Evolutionary conservation across 2,797 vertebrate genomes (phyloP).

Genomic region (Notamacropus eugenii): DNA sequence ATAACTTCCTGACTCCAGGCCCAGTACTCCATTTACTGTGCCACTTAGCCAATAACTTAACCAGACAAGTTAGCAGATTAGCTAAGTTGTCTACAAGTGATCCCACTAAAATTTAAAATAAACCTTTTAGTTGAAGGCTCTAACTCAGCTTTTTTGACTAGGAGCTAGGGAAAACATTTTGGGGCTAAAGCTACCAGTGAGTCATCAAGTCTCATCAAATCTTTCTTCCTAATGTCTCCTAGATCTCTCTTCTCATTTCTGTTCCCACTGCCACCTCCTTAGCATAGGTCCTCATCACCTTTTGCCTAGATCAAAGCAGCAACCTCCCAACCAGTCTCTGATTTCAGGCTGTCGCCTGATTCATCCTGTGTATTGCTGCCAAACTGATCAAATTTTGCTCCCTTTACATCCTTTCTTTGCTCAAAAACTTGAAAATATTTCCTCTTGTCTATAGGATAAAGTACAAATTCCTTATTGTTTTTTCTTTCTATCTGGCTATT

Average conservation of each 20-base stretch:
- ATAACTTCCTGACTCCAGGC: neutral
- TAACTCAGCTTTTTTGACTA: neutral
- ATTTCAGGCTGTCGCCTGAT: constrained; percentile 1
- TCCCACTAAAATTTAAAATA: neutral
- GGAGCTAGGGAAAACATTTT: neutral
- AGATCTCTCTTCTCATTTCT: constrained; percentile 18
- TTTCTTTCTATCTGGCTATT: neutral
- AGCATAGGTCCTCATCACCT: neutral
- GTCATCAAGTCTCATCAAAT: neutral
- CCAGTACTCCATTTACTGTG: neutral
- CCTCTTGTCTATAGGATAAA: neutral
- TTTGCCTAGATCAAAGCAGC: neutral
- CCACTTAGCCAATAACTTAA: neutral
- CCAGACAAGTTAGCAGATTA: neutral
- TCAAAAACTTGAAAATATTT: neutral
- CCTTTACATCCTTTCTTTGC: neutral
- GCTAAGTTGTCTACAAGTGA: neutral
- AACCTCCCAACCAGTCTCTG: neutral
- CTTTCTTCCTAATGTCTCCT: neutral
- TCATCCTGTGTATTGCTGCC: neutral
- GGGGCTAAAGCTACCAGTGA: neutral
- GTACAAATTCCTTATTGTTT: neutral
- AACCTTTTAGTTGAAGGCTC: neutral
- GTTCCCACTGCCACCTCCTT: neutral
- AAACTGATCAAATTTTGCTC: constrained; percentile 4